Evolutionary conservation across 2,888 invertebrate genomes (phyloP).

Genomic region (Sussaba pulchella): DNA sequence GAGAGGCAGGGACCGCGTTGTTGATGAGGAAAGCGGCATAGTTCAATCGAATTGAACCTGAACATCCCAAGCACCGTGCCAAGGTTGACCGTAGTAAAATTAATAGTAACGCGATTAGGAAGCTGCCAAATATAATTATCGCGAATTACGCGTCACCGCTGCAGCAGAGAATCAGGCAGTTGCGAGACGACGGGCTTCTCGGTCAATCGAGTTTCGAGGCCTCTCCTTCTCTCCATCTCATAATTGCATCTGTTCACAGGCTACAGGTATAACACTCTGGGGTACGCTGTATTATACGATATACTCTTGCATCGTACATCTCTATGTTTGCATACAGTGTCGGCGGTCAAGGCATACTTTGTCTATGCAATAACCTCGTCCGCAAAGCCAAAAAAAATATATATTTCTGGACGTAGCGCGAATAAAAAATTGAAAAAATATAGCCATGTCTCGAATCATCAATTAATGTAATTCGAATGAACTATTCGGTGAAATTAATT

Average conservation of each 20-base stretch:
- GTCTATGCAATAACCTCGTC: not conserved
- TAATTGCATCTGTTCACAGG: slow-evolving; percentile 54
- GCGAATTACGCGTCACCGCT: slow-evolving; percentile 63
- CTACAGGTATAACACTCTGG: slow-evolving; percentile 11
- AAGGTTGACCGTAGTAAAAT: slow-evolving; percentile 63
- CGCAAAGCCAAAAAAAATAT: not conserved
- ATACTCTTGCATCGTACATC: too few relatives aligned
- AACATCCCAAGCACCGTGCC: slow-evolving; percentile 49
- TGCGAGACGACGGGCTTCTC: slow-evolving; percentile 38
- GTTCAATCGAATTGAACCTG: slow-evolving; percentile 41
- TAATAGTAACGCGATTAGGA: slow-evolving; percentile 70
- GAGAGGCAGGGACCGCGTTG: too few relatives aligned
- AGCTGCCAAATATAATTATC: slow-evolving; percentile 70
- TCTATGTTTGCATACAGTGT: slow-evolving; percentile 2
- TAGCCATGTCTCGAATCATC: not conserved
- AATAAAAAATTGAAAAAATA: not conserved
- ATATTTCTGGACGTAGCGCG: not conserved
- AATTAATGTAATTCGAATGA: not conserved
- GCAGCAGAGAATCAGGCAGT: slow-evolving; percentile 42
- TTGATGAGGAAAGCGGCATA: not conserved
- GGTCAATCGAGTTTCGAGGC: slow-evolving; percentile 58
- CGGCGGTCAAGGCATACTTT: not conserved
- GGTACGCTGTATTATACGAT: not conserved
- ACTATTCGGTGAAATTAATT: not conserved
- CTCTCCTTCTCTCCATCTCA: slow-evolving; percentile 47